Conservation (phyloP, 1,140 invertebrate species). For the Neoseiulus cucumeris region DNA sequence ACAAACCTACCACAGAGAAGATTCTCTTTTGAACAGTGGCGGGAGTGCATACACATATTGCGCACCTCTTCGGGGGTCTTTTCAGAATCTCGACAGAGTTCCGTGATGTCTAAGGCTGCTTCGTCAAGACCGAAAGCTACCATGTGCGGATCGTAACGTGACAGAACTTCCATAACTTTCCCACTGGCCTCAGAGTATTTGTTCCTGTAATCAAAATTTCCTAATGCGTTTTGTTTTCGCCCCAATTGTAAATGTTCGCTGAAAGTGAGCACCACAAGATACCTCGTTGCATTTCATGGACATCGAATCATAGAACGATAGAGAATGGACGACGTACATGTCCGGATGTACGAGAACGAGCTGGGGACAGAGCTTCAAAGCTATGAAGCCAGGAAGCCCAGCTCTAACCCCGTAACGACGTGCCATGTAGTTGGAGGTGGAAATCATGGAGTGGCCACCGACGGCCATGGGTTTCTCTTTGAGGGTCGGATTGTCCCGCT, state of each 20-base stretch:
- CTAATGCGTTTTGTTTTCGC: too few relatives aligned
- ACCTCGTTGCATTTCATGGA: too few relatives aligned
- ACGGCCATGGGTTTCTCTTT: constrained; percentile 43
- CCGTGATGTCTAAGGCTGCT: constrained; percentile 41
- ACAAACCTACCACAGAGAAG: background rate
- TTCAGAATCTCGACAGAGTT: constrained; percentile 29
- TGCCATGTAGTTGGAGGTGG: constrained; percentile 44
- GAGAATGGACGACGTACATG: constrained; percentile 22
- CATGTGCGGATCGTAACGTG: constrained; percentile 38
- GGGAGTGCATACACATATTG: constrained; percentile 32
- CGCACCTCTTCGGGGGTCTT: constrained; percentile 16
- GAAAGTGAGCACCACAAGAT: too few relatives aligned
- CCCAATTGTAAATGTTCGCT: too few relatives aligned
- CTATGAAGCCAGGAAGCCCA: constrained; percentile 51
- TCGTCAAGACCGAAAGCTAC: constrained; percentile 40
- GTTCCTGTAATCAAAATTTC: too few relatives aligned
- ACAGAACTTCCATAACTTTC: constrained; percentile 30
- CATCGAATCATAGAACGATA: too few relatives aligned
- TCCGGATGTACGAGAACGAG: constrained; percentile 37
- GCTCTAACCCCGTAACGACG: constrained; percentile 42
- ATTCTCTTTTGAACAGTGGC: constrained; percentile 34
- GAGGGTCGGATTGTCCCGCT: constrained; percentile 35
- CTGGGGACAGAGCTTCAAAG: constrained; percentile 40
- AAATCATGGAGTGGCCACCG: constrained; percentile 38
- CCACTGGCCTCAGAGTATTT: constrained; percentile 37